A percentile compares a stretch with the other conserved stretches of the same genome.
Evolutionary conservation across 2,113 vertebrate genomes (phyloP).

Genomic region (Pitta sordida): DNA sequence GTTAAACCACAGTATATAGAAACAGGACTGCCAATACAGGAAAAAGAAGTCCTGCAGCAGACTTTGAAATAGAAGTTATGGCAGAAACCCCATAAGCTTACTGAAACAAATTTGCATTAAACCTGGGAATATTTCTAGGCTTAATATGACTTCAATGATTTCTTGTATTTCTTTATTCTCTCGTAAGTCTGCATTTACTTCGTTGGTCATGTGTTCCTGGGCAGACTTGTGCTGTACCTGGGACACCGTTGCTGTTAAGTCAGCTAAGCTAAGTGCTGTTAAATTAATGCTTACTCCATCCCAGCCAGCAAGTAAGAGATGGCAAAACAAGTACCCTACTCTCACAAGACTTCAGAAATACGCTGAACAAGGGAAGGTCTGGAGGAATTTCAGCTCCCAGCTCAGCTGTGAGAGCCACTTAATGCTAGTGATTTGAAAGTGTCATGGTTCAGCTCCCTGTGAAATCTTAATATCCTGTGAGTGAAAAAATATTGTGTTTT

Average conservation of each 20-base stretch:
- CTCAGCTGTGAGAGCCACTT: not conserved
- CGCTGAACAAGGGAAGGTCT: not conserved
- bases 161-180: not conserved
- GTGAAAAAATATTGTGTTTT: not conserved
- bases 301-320: not conserved
- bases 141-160: not conserved
- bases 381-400: not conserved
- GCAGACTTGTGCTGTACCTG: not conserved
- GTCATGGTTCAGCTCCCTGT: not conserved
- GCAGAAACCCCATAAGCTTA: not conserved
- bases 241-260: not conserved
- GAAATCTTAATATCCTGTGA: not conserved
- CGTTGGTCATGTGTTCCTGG: not conserved
- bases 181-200: not conserved
- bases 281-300: not conserved
- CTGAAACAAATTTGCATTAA: not conserved
- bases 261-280: not conserved
- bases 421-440: not conserved
- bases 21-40: not conserved
- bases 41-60: not conserved
- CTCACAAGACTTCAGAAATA: not conserved
- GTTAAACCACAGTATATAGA: not conserved
- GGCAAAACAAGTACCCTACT: not conserved
- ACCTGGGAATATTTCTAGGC: not conserved
- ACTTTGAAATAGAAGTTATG: not conserved